Conservation (phyloP, 2,113 vertebrate genomes). For the Pyrgilauda ruficollis region DNA sequence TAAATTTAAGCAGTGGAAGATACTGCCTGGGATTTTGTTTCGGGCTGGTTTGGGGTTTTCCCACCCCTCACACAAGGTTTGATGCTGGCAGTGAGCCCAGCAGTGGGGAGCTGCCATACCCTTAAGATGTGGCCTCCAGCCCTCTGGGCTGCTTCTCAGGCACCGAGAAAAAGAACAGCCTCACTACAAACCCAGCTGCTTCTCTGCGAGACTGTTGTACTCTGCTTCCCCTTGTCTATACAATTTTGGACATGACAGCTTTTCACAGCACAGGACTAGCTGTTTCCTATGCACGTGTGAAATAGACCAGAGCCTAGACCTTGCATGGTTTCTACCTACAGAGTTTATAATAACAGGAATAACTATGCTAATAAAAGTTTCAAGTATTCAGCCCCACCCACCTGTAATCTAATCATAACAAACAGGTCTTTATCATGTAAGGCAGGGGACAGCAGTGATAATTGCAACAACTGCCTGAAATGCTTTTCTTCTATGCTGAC, state of each 20-base stretch:
- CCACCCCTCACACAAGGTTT: not conserved
- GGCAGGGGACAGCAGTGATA: not conserved
- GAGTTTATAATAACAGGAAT: not conserved
- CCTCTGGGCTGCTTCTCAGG: not conserved
- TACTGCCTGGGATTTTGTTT: rapidly evolving
- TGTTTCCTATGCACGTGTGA: not conserved
- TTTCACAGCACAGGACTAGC: not conserved
- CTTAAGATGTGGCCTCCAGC: not conserved
- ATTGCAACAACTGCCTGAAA: not conserved
- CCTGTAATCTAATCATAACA: not conserved
- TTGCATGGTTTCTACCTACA: not conserved
- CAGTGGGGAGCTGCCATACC: not conserved
- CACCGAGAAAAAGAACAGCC: not conserved
- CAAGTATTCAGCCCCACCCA: not conserved
- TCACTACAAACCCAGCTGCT: not conserved
- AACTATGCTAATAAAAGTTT: not conserved
- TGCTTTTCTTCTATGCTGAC: not conserved
- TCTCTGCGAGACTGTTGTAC: not conserved
- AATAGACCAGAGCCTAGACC: not conserved
- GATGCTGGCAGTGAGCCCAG: not conserved
- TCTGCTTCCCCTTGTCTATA: not conserved
- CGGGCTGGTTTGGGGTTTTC: not conserved
- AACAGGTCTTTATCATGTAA: not conserved
- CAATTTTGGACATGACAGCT: not conserved
- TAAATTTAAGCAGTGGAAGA: not conserved